Conservation (phyloP, 1,140 invertebrate species). For the Zophobas morio region DNA sequence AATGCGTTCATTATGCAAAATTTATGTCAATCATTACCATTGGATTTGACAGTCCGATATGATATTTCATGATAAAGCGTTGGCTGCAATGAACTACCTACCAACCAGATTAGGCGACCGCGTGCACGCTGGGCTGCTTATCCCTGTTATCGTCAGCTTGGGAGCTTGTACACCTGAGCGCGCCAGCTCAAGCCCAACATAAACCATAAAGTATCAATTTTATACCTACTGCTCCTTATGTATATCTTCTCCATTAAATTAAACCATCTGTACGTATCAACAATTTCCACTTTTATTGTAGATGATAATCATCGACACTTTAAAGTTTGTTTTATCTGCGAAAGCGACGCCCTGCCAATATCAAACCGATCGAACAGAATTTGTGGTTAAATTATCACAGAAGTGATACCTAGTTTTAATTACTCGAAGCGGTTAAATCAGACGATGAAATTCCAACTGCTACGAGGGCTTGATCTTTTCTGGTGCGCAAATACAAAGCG, state of each 20-base stretch:
- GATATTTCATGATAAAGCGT: conserved; percentile 66
- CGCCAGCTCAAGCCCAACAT: conserved; percentile 45
- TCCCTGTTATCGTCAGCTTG: conserved; percentile 67
- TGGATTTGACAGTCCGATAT: conserved; percentile 66
- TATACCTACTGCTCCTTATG: conserved; percentile 8
- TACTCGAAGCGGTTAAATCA: too few relatives aligned
- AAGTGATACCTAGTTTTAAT: neutral
- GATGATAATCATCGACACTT: neutral
- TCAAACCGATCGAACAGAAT: conserved; percentile 40
- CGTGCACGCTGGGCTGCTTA: conserved; percentile 63
- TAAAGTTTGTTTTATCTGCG: too few relatives aligned
- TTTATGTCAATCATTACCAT: conserved; percentile 69
- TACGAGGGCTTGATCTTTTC: conserved; percentile 11
- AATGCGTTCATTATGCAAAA: conserved; percentile 67
- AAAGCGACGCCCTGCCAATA: conserved; percentile 12
- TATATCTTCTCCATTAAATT: conserved; percentile 26
- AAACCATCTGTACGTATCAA: conserved; percentile 2
- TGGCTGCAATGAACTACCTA: conserved; percentile 64
- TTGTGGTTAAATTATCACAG: conserved; percentile 11
- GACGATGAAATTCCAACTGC: too few relatives aligned
- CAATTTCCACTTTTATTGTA: neutral
- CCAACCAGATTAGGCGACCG: conserved; percentile 62
- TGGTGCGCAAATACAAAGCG: conserved; percentile 39
- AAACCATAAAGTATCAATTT: conserved; percentile 54
- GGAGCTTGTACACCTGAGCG: conserved; percentile 65